Evolutionary conservation across 2,113 vertebrate genomes (phyloP), one percentile per base, ranked within the genome.

Genomic region (Peromyscus polionotus): DNA sequence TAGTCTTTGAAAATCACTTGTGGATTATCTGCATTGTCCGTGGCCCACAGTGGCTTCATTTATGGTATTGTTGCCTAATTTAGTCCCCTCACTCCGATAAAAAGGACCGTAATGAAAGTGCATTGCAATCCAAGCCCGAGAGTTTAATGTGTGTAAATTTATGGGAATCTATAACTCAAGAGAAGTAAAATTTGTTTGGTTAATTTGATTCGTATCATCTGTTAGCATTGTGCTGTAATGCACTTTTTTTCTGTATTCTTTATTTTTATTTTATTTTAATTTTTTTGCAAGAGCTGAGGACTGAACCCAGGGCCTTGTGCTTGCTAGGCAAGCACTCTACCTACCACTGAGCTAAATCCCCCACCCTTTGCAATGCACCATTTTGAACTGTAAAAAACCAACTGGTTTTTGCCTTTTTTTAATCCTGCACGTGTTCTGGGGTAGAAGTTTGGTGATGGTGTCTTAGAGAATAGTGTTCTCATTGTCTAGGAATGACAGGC

Each of bases 101-200:
- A 83, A 83, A 75, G 45, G 19, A 87, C 73, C 33, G 24, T 87
- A 65, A 95, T 12, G 45, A 91, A 94, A 76, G 28, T 80, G 7
- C 75, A 88, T 13, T 57, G 5, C 12, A 85, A 20, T 57, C 93
- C 84, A n/a, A 92, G 63, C 90, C 10, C n/a, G 11, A 51, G 67
- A 67, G 26, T 68, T 91, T 92, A 93, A 70, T 76, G 12, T 54
- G 3, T 94, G 63, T 95, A 80, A 57, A 75, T 76, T 86, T 90
- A 57, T 59, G 83, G 6, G 45, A 61, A n/a, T 81, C 22, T 90
- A 39, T 96, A 92, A 75, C 92, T 97, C 89, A 63, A 63, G 31
- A 94, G 33, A 91, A 86, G 75, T 90, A 19, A 81, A 75, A 88
- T 94, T 73, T 95, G 81, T 90, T 90, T 84, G 75, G 17, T 36